Evolutionary conservation across 2,797 vertebrate genomes (phyloP).

Genomic region (Platalea minor): DNA sequence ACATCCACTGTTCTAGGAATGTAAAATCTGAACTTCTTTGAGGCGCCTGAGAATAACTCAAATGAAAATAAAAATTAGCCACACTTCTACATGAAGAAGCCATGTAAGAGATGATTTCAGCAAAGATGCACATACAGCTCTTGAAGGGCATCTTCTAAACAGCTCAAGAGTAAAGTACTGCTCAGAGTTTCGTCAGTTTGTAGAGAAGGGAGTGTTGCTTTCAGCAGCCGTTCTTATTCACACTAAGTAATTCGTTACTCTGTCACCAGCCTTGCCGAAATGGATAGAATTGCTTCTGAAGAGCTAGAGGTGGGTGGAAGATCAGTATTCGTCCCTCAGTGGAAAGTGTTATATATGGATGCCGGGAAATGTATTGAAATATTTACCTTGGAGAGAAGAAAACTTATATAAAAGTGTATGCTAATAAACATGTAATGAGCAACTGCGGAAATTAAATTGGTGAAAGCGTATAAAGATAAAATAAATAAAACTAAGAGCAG

Average conservation of each 20-base stretch:
- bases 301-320: not conserved
- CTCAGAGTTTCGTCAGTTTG: not conserved
- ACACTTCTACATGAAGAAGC: not conserved
- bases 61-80: conserved; percentile 1
- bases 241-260: not conserved
- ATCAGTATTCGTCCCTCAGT: not conserved
- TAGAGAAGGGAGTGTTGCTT: not conserved
- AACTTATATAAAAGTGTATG: not conserved
- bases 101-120: not conserved
- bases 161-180: not conserved
- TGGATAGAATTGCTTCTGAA: not conserved
- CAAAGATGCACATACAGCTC: not conserved
- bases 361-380: not conserved
- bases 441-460: not conserved
- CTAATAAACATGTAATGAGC: not conserved
- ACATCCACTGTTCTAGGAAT: not conserved
- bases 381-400: not conserved
- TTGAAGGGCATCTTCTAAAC: not conserved
- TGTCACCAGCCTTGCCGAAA: not conserved
- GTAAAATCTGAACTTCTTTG: not conserved
- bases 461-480: not conserved
- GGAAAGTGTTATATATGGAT: not conserved
- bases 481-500: not conserved
- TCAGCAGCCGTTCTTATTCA: not conserved
- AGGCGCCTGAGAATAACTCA: not conserved